Evolutionary conservation across 2,797 vertebrate genomes (phyloP), one percentile per base, ranked within the genome.

Genomic region (Parambassis ranga): DNA sequence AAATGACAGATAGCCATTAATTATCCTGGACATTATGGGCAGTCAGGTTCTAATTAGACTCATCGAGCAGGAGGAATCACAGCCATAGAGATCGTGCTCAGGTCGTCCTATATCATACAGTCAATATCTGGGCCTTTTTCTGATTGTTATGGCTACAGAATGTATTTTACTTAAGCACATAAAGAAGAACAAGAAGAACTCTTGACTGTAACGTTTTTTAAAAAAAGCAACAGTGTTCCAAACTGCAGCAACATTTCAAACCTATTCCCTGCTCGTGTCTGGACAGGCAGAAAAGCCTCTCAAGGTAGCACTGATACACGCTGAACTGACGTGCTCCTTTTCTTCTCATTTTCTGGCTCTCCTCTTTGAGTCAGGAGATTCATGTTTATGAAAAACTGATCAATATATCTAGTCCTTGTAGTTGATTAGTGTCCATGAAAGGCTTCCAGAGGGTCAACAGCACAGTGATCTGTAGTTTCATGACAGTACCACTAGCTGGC

Each of bases 21-120:
- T 88, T 85, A 83, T 65, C 53, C 61, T 38, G 73, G 69, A 64
- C 70, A 78, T 87, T 84, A 82, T 52, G 71, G 79, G 63, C 65
- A 57, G 77, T 87, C 84, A 85, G 77, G 71, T 82, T 83, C 77
- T 82, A 87, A 87, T 87, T 84, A 86, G 61, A 77, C 71, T 76
- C 73, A 71, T 28, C 49, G 63, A 61, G 73, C 46, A 48, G 55
- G 65, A 81, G 50, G 71, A 70, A 85, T 83, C 71, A 50, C 63
- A 66, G 77, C 38, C 48, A 71, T 71, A 77, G 53, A 76, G 60
- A 67, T 52, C 58, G 63, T 3, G 35, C 6, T 26, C 24, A 15
- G 74, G 77, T 72, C 74, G 62, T 49, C 48, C 55, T 27, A 23
- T 59, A 47, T 74, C 39, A 73, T 7, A 1, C 37, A 56, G 60